Conservation (phyloP, 2,113 vertebrate species). For the Coreoperca whiteheadi region DNA sequence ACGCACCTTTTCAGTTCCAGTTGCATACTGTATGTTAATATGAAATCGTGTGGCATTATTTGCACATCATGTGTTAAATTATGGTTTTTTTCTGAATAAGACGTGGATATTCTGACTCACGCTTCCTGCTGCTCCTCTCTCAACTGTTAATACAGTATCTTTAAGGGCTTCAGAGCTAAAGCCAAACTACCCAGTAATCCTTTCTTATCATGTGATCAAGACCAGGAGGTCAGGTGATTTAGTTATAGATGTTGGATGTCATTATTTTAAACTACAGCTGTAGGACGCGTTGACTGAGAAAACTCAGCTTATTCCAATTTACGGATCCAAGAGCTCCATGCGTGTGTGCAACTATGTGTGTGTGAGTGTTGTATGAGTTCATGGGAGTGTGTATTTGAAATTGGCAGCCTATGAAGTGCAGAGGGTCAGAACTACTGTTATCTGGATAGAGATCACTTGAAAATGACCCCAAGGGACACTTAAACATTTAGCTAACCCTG, state of each 20-base stretch:
- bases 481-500: conserved; percentile 55
- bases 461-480: conserved; percentile 55
- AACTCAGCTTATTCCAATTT: not conserved
- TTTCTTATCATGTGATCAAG: conserved; percentile 21
- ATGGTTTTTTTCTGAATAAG: conserved; percentile 22
- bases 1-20: not conserved
- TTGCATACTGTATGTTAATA: conserved; percentile 5
- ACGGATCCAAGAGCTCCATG: not conserved
- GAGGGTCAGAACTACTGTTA: conserved; percentile 32
- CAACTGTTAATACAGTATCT: not conserved
- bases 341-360: not conserved
- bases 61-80: not conserved
- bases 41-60: conserved; percentile 3
- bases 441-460: conserved; percentile 54
- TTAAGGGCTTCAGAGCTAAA: not conserved
- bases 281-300: conserved; percentile 6
- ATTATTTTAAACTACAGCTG: not conserved
- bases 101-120: not conserved
- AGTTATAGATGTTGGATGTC: not conserved
- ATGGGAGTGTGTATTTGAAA: conserved; percentile 4
- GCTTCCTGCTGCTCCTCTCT: not conserved
- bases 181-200: not conserved
- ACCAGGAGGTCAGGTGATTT: conserved; percentile 7
- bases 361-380: not conserved
- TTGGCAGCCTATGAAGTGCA: conserved; percentile 10